Base-by-base conservation (phyloP, 2,888 invertebrate genomes). In the Bellardia bayeri region DNA sequence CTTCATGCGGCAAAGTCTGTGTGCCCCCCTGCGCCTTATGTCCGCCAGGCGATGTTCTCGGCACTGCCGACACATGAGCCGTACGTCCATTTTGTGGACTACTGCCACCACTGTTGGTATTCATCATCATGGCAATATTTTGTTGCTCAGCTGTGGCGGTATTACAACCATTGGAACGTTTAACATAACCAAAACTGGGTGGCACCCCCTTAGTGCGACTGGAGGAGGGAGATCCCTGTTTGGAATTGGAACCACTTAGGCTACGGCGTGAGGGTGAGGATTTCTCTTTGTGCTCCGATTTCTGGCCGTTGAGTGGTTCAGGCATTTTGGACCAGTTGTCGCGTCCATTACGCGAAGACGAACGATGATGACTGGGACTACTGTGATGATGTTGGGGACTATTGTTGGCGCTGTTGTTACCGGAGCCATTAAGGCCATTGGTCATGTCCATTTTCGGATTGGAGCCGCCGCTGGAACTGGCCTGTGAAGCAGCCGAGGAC, bases 1-100 rank as follows among this genome's bases (percentile, higher is more conserved):
- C 91, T 75, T 97, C 97, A 90, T 96, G 96, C 51, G 96, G 96
- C 91, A 97, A 96, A 7, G 98, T 98, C 93, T 98, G 98, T 0
- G 98, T 98, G 42, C 98, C 98, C 14, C 98, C 98, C 7, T 98
- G 97, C 40, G 98, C 97, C 94, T 98, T 98, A 49, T 98, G 96
- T 94, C 97, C 97, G 49, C 91, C 90, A 2, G 75, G 2, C 0
- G 97, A 97, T n/a, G 92, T 91, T 90, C 97, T 95, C 9, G 97
- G 97, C 61, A 97, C 97, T 3, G 97, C 97, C 75, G 97, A 97
- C 49, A 97, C 97, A 94, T 97, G 97, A 63, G 97, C 97, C 9
- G 97, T 97, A 91, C 95, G 94, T 33, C 95, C 95, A 89, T 87
- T 80, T 74, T 88, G 86, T 13, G 88, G 85, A 66, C 82, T 84